phyloP scores from a whole-genome alignment of 2,113 vertebrate species.

The Hystrix cristata region DNA sequence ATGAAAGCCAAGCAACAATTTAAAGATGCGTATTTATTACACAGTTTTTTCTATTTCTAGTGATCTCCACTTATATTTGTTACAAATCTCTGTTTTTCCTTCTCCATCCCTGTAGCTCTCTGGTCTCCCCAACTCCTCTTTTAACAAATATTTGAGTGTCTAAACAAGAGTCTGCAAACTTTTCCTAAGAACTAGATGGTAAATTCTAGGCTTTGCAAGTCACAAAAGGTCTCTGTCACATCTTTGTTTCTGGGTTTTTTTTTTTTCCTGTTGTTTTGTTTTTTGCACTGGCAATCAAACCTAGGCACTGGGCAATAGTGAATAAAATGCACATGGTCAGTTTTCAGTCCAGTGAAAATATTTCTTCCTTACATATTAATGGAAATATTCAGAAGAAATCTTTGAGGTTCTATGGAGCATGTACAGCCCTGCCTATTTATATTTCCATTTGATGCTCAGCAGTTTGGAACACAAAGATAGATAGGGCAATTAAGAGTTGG shows the following conservation, averaged over 20 bases:
- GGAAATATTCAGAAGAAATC: slow-evolving; percentile 30
- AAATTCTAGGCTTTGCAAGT: slow-evolving; percentile 28
- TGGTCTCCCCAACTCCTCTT: neutral
- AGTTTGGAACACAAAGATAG: neutral
- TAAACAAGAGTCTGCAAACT: neutral
- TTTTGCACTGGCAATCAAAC: neutral
- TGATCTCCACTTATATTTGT: neutral
- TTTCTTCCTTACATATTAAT: neutral
- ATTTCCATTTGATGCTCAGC: neutral
- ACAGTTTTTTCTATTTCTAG: neutral
- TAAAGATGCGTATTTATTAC: neutral
- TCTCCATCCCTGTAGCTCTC: neutral
- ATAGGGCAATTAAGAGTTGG: neutral
- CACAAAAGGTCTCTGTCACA: neutral
- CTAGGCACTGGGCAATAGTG: neutral
- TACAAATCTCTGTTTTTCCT: neutral
- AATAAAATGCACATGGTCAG: neutral
- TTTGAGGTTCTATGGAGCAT: slow-evolving; percentile 14
- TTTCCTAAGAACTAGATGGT: slow-evolving; percentile 45
- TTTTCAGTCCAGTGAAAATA: neutral
- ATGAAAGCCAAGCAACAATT: neutral
- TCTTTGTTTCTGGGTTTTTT: neutral
- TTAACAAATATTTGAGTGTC: slow-evolving; percentile 9
- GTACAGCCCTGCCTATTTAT: neutral
- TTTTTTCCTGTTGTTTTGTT: neutral